Evolutionary conservation across 2,797 vertebrate species (phyloP).

Genomic region (Xyrichtys novacula): DNA sequence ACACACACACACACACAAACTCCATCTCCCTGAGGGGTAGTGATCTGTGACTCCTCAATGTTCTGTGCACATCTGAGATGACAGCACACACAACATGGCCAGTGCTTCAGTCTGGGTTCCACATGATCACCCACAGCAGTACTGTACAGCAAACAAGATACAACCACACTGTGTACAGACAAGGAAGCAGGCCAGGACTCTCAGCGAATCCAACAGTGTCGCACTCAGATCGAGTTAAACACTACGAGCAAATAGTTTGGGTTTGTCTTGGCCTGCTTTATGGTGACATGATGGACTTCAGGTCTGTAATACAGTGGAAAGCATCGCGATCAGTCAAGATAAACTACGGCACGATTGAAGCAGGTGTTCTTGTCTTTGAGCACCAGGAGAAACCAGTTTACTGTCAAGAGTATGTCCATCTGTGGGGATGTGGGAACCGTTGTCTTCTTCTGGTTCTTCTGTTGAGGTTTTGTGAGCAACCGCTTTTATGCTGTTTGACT

Average conservation of each 20-base stretch:
- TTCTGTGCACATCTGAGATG: conserved; percentile 77
- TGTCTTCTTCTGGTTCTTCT: too few relatives aligned
- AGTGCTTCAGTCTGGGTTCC: conserved; percentile 72
- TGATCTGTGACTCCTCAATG: conserved; percentile 80
- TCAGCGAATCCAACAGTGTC: conserved; percentile 27
- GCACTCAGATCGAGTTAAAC: conserved; percentile 22
- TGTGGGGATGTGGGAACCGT: too few relatives aligned
- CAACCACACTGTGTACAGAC: conserved; percentile 54
- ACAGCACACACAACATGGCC: conserved; percentile 75
- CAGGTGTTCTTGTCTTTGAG: too few relatives aligned
- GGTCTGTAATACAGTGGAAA: neutral
- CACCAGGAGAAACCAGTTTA: too few relatives aligned
- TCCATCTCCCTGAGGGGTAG: conserved; percentile 70
- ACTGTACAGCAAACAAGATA: conserved; percentile 73
- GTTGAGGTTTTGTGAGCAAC: too few relatives aligned
- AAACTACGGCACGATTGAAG: too few relatives aligned
- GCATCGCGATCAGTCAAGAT: neutral
- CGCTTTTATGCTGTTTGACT: too few relatives aligned
- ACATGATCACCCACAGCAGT: conserved; percentile 73
- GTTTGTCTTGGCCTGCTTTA: conserved; percentile 3
- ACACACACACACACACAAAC: conserved; percentile 40
- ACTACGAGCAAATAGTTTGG: neutral
- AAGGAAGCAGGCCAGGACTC: conserved; percentile 44
- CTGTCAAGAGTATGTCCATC: too few relatives aligned
- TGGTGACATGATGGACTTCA: neutral